phyloP scores from a whole-genome alignment of 2,797 vertebrate genomes.

The Helarctos malayanus region DNA sequence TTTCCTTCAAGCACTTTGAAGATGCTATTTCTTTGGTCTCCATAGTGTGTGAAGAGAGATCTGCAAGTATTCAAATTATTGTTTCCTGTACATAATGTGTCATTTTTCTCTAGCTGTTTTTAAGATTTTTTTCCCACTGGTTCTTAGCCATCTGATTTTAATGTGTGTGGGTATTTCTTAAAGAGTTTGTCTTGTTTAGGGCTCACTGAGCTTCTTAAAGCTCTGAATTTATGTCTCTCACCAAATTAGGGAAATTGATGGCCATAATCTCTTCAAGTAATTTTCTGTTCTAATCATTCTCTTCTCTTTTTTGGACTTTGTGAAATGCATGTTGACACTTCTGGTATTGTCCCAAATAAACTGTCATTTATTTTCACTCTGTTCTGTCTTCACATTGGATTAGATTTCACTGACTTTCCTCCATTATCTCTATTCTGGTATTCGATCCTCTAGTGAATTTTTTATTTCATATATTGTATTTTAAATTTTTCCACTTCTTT shows the following conservation, averaged over 20 bases:
- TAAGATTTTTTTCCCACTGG: not conserved
- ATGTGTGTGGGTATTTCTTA: not conserved
- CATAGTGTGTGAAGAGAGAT: not conserved
- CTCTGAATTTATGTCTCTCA: conserved; percentile 15
- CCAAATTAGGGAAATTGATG: not conserved
- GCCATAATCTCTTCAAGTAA: not conserved
- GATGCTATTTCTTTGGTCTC: not conserved
- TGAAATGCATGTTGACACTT: not conserved
- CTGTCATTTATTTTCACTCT: not conserved
- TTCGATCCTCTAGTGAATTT: not conserved
- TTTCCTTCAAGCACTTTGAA: not conserved
- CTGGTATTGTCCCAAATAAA: not conserved
- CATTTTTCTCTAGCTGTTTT: conserved; percentile 29
- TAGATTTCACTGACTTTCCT: not conserved
- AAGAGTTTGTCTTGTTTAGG: not conserved
- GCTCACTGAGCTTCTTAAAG: not conserved
- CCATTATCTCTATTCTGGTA: not conserved
- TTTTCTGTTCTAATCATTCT: not conserved
- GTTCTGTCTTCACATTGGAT: not conserved
- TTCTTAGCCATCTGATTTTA: not conserved
- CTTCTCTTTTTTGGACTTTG: not conserved
- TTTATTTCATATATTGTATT: not conserved
- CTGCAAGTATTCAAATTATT: not conserved
- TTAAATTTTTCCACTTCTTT: not conserved
- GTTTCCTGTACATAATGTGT: not conserved